Conservation (phyloP, 2,888 invertebrate genomes). For the Sphaeridia pumilis region DNA sequence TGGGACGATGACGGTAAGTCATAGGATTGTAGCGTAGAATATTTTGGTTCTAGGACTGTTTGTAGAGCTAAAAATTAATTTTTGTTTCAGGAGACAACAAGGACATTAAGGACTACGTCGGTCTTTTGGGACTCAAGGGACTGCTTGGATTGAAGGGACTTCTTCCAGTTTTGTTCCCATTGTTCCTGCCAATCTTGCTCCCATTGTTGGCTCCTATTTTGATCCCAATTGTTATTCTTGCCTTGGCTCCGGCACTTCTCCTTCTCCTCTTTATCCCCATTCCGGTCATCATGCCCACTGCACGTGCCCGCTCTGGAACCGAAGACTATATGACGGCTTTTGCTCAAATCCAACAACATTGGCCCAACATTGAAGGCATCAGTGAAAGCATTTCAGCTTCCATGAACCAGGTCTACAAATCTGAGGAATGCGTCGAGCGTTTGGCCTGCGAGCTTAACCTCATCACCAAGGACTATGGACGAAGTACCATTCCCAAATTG, state of each 20-base stretch:
- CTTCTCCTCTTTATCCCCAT: constrained; percentile 1
- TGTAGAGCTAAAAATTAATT: no score
- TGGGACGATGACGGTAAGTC: background rate
- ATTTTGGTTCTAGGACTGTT: no score
- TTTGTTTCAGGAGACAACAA: no score
- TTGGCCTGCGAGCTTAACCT: background rate
- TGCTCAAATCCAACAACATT: background rate
- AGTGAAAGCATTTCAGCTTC: background rate
- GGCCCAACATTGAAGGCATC: background rate
- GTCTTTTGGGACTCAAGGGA: constrained; percentile 1
- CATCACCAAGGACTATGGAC: background rate
- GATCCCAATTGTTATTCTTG: background rate
- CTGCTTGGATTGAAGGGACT: constrained; percentile 3
- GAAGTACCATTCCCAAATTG: background rate
- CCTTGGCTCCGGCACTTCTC: background rate
- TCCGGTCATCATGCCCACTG: background rate
- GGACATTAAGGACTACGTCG: background rate
- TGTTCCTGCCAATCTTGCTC: background rate
- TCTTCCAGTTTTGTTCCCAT: background rate
- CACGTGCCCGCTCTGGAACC: background rate
- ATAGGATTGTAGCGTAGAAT: no score
- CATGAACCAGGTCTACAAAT: constrained; percentile 1
- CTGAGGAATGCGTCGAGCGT: background rate
- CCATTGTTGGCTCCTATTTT: background rate
- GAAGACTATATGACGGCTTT: background rate